Evolutionary conservation across 1,140 invertebrate species (phyloP).

Genomic region (Ceratoteleas bidentatus): DNA sequence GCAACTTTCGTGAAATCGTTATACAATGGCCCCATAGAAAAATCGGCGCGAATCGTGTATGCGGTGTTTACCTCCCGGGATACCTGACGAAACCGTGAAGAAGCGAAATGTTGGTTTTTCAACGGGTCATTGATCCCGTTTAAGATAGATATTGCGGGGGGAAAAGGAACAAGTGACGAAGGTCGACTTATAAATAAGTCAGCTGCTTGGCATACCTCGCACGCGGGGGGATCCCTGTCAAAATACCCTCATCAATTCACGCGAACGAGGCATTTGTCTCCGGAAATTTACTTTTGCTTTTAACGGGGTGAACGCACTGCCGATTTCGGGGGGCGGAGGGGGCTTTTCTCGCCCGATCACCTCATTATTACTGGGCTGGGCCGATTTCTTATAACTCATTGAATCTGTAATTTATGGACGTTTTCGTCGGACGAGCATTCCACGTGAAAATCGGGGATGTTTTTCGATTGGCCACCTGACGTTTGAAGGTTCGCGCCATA

Average conservation of each 20-base stretch:
- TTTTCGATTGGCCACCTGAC: too few species aligned
- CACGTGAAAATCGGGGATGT: too few species aligned
- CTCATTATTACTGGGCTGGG: slow-evolving; percentile 1
- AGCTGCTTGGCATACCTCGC: slow-evolving; percentile 41
- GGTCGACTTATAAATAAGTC: slow-evolving; percentile 52
- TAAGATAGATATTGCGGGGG: slow-evolving; percentile 51
- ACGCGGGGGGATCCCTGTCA: slow-evolving; percentile 29
- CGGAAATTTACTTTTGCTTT: slow-evolving; percentile 50
- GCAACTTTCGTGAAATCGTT: slow-evolving; percentile 23
- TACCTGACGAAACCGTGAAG: slow-evolving; percentile 7
- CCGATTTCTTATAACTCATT: too few species aligned
- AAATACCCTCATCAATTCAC: slow-evolving; percentile 53
- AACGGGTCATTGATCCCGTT: slow-evolving; percentile 48
- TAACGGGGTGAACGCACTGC: slow-evolving; percentile 45
- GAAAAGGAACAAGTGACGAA: slow-evolving; percentile 49
- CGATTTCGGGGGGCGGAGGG: too few species aligned
- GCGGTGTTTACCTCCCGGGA: slow-evolving; percentile 19
- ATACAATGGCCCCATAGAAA: slow-evolving; percentile 14
- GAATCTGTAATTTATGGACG: too few species aligned
- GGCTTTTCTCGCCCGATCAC: too few species aligned
- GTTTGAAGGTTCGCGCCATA: too few species aligned
- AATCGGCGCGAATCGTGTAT: slow-evolving; percentile 6
- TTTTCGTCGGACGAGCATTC: too few species aligned
- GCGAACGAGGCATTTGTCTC: slow-evolving; percentile 39
- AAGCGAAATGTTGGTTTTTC: slow-evolving; percentile 38